phyloP scores from a whole-genome alignment of 2,797 vertebrate genomes.

The Apodemus agrarius region DNA sequence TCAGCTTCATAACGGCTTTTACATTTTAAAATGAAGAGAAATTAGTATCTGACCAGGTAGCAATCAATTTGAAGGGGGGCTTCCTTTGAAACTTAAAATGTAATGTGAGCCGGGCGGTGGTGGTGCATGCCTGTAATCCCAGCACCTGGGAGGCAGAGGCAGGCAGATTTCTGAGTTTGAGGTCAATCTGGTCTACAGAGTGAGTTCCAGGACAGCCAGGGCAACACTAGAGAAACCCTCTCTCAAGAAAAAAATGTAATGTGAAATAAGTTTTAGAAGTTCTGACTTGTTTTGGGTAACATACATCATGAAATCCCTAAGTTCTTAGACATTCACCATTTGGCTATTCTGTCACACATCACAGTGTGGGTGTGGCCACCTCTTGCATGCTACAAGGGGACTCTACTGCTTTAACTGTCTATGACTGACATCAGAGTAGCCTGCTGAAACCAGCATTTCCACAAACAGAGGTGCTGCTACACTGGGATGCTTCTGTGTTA shows the following conservation, averaged over 20 bases:
- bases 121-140: too few species aligned
- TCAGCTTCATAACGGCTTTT: neutral
- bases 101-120: too few species aligned
- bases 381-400: neutral
- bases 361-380: neutral
- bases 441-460: neutral
- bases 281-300: neutral
- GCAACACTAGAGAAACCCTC: too few species aligned
- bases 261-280: conserved; percentile 17
- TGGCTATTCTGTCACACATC: neutral
- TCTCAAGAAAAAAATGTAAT: neutral
- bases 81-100: neutral
- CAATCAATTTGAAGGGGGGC: neutral
- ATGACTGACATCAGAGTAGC: too few species aligned
- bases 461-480: neutral
- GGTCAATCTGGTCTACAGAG: too few species aligned
- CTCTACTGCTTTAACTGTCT: neutral
- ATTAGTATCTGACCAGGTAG: neutral
- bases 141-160: too few species aligned
- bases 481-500: too few species aligned
- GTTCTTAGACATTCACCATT: neutral
- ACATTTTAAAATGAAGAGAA: neutral
- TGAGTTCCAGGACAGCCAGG: too few species aligned
- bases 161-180: too few species aligned
- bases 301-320: neutral